These are phyloP conservation scores for Calephelis virginiensis DNA, from an alignment of 1,140 invertebrate species.

Conservation along the genomic window DNA sequence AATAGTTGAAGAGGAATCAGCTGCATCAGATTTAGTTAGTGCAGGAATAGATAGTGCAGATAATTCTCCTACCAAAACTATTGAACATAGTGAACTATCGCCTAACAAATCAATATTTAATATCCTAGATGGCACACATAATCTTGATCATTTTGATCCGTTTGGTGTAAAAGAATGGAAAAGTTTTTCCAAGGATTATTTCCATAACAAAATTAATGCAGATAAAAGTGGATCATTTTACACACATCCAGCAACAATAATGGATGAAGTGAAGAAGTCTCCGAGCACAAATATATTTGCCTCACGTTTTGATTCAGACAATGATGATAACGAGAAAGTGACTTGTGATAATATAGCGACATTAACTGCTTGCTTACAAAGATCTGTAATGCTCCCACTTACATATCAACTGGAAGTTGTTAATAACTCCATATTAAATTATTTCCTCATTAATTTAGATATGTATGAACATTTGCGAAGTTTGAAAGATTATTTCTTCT, in stretches of 20 bases:
- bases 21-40: constrained; percentile 42
- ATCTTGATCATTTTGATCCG: constrained; percentile 67
- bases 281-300: constrained; percentile 69
- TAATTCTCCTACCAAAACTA: constrained; percentile 47
- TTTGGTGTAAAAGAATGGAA: constrained; percentile 62
- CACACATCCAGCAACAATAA: constrained; percentile 60
- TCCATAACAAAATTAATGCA: constrained; percentile 50
- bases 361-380: constrained; percentile 81
- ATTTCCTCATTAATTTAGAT: constrained; percentile 83
- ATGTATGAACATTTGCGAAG: constrained; percentile 84
- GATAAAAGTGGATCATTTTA: constrained; percentile 49
- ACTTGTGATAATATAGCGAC: constrained; percentile 75
- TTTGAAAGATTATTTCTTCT: constrained; percentile 85
- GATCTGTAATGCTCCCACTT: constrained; percentile 83
- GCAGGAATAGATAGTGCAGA: constrained; percentile 38
- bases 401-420: constrained; percentile 83
- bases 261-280: constrained; percentile 63
- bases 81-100: constrained; percentile 28
- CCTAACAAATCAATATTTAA: constrained; percentile 52
- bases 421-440: constrained; percentile 85
- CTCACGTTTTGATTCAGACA: constrained; percentile 36
- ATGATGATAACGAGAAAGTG: constrained; percentile 48
- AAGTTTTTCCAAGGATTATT: constrained; percentile 51
- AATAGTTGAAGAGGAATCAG: constrained; percentile 60
- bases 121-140: constrained; percentile 62